Conservation (phyloP, 1,140 invertebrate genomes). For the Adoxophyes honmai region DNA sequence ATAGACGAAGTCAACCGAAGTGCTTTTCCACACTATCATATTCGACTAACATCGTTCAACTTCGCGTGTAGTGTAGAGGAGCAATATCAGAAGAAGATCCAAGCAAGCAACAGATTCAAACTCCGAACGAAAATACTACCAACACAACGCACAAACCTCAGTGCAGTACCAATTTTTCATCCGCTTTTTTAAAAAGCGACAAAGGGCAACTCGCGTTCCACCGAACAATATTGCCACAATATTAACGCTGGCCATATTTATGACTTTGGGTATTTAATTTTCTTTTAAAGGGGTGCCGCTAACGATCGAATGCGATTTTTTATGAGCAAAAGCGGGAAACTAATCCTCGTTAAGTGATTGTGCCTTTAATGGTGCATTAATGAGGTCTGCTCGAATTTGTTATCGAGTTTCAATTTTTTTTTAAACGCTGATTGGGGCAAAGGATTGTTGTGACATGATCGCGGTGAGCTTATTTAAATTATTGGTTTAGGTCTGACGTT, state of each 20-base stretch:
- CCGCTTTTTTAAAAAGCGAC: constrained; percentile 26
- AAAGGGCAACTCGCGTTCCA: constrained; percentile 28
- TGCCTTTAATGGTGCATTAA: constrained; percentile 4
- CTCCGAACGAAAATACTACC: too few relatives aligned
- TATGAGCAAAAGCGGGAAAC: background rate
- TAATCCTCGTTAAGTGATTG: constrained; percentile 14
- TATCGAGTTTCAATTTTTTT: background rate
- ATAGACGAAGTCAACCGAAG: too few relatives aligned
- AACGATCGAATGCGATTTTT: background rate
- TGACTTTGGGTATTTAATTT: constrained; percentile 45
- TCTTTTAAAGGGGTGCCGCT: constrained; percentile 15
- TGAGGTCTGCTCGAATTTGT: constrained; percentile 7
- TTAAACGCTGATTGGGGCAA: background rate
- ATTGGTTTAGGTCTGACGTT: too few relatives aligned
- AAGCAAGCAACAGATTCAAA: too few relatives aligned
- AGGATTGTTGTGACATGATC: too few relatives aligned
- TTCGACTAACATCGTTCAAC: too few relatives aligned
- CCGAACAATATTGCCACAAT: constrained; percentile 29
- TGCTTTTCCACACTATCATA: too few relatives aligned
- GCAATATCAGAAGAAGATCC: too few relatives aligned
- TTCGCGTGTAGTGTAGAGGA: too few relatives aligned
- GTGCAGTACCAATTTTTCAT: constrained; percentile 24
- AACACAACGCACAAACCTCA: background rate
- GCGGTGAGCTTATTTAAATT: too few relatives aligned
- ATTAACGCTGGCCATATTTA: constrained; percentile 52